These are phyloP conservation scores for Lagria hirta DNA, from an alignment of 2,888 invertebrate genomes.

Conservation along the genomic window DNA sequence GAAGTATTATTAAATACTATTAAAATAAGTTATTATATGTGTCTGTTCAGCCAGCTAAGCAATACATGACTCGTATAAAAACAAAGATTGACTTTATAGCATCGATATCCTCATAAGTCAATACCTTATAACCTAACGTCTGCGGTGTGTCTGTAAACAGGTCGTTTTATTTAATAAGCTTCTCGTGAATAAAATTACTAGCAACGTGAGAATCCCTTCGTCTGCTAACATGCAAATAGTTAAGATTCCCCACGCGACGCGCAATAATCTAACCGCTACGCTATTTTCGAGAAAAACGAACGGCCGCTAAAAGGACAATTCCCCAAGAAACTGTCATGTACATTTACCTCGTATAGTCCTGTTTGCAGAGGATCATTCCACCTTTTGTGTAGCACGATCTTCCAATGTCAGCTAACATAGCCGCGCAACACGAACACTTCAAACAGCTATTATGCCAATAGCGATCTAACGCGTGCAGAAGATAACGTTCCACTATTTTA, in stretches of 20 bases:
- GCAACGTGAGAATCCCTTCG: constrained; percentile 39
- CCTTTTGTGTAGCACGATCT: constrained; percentile 89
- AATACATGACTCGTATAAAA: too few relatives aligned
- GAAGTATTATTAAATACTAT: too few relatives aligned
- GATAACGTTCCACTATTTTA: constrained; percentile 88
- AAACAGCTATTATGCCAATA: constrained; percentile 96
- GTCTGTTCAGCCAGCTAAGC: too few relatives aligned
- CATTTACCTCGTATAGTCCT: constrained; percentile 90
- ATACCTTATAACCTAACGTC: too few relatives aligned
- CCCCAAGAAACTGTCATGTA: constrained; percentile 29
- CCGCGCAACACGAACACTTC: constrained; percentile 90
- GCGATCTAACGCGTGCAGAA: constrained; percentile 88
- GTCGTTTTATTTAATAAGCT: constrained; percentile 24
- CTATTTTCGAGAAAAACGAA: too few relatives aligned
- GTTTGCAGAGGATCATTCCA: constrained; percentile 93
- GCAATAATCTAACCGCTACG: constrained; percentile 23
- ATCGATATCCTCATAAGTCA: too few relatives aligned
- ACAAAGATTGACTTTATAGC: too few relatives aligned
- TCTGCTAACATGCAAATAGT: constrained; percentile 30
- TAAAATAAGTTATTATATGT: too few relatives aligned
- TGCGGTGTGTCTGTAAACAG: too few relatives aligned
- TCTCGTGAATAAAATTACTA: constrained; percentile 35
- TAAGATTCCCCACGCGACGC: constrained; percentile 25
- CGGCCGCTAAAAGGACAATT: constrained; percentile 27
- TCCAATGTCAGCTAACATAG: constrained; percentile 87